Evolutionary conservation across 1,140 invertebrate species (phyloP).

Genomic region (Drosophila melanogaster): Release_6_plus_ISO1_MT NC_004354.4:1583501-1584000

Average conservation of each 20-base stretch:
- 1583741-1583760: constrained; percentile 60
- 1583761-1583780: constrained; percentile 64
- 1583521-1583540: constrained; percentile 81
- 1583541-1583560: constrained; percentile 1
- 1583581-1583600: not conserved
- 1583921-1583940: not conserved
- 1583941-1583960: not conserved
- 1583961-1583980: not conserved
- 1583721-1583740: constrained; percentile 67
- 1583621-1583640: too few species aligned
- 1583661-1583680: constrained; percentile 56
- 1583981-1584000: not conserved
- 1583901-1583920: constrained; percentile 18
- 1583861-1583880: constrained; percentile 77
- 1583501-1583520: constrained; percentile 77
- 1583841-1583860: constrained; percentile 75
- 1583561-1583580: constrained; percentile 9
- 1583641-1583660: constrained; percentile 40
- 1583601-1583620: not conserved
- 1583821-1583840: constrained; percentile 11
- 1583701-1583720: constrained; percentile 47
- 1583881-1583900: constrained; percentile 25
- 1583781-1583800: constrained; percentile 5
- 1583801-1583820: too few species aligned
- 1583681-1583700: constrained; percentile 81